These are phyloP conservation scores for Tragelaphus scriptus DNA, from an alignment of 2,113 vertebrate genomes.

Conservation along the genomic window DNA sequence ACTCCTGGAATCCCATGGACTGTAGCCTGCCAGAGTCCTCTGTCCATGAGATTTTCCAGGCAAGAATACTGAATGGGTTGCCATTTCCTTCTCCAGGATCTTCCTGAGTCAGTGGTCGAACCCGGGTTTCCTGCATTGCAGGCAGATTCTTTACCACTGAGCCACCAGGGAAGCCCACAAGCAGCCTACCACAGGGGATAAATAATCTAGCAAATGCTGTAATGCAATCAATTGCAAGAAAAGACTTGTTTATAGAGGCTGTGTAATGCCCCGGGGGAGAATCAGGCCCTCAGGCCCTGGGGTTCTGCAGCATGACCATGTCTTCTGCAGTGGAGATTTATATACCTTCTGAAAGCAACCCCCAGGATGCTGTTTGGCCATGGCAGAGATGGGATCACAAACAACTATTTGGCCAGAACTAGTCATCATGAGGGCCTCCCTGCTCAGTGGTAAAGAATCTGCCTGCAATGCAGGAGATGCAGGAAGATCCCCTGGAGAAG, in stretches of 20 bases:
- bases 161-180: neutral
- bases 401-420: neutral
- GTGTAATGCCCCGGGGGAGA: neutral
- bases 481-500: neutral
- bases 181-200: neutral
- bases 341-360: neutral
- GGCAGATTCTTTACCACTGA: neutral
- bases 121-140: neutral
- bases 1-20: neutral
- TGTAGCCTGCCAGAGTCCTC: neutral
- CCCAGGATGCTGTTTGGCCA: neutral
- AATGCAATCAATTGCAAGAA: neutral
- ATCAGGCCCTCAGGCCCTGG: neutral
- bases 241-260: neutral
- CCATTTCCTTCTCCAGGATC: neutral
- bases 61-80: neutral
- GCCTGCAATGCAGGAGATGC: neutral
- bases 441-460: neutral
- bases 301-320: neutral
- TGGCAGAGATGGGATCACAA: neutral
- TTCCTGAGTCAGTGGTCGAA: neutral
- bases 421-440: neutral
- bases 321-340: neutral
- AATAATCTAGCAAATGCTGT: neutral
- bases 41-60: neutral